Conservation (phyloP, 2,888 invertebrate species). For the Sepioteuthis lessoniana region DNA sequence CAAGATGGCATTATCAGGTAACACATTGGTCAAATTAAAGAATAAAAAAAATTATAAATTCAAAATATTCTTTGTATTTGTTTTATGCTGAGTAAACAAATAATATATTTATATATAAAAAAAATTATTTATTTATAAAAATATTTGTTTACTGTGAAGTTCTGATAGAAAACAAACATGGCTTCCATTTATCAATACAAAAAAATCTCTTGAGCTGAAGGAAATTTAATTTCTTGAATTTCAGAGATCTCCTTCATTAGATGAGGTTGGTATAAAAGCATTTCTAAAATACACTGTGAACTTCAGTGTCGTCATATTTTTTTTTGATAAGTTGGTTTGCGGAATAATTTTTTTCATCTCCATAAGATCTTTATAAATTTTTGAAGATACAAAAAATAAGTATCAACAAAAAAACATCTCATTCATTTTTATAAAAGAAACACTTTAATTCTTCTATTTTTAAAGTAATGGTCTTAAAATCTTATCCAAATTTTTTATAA, state of each 20-base stretch:
- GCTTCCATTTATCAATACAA: neutral
- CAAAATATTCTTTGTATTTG: neutral
- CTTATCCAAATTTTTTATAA: too few relatives aligned
- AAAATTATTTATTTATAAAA: too few relatives aligned
- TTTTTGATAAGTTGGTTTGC: slow-evolving; percentile 33
- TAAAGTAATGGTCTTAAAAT: too few relatives aligned
- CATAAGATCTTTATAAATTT: neutral
- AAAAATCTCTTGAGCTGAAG: neutral
- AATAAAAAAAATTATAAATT: neutral
- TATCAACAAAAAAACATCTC: neutral
- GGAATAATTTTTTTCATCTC: neutral
- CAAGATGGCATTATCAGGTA: too few relatives aligned
- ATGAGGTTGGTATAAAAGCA: neutral
- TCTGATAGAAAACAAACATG: neutral
- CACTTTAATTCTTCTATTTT: too few relatives aligned
- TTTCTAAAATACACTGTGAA: neutral
- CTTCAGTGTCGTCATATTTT: neutral
- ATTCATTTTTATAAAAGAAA: too few relatives aligned
- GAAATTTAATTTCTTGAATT: neutral
- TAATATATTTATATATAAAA: too few relatives aligned
- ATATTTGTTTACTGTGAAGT: neutral
- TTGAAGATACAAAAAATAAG: neutral
- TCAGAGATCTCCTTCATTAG: neutral
- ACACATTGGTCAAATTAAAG: neutral
- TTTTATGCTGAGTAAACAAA: neutral